Evolutionary conservation across 2,888 invertebrate genomes (phyloP).

Genomic region (Eupithecia pulchellata): DNA sequence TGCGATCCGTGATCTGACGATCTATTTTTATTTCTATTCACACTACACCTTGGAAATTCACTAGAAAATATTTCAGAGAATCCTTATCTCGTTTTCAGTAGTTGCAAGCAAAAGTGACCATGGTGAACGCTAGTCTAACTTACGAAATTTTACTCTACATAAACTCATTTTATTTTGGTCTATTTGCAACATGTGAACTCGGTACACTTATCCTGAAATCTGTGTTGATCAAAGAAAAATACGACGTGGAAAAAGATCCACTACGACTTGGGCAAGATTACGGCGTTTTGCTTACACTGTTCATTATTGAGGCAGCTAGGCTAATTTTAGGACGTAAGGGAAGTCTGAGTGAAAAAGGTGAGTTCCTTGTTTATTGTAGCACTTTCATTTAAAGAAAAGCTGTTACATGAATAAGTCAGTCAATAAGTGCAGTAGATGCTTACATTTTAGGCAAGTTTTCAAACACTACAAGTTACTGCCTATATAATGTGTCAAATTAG

Average conservation of each 20-base stretch:
- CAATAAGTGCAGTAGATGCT: not conserved
- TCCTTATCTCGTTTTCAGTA: not conserved
- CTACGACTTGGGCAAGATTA: conserved; percentile 91
- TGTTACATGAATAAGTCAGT: not conserved
- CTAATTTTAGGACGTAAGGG: conserved; percentile 94
- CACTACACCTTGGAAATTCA: not conserved
- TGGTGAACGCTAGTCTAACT: conserved; percentile 91
- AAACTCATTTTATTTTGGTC: conserved; percentile 95
- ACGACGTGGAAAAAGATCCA: conserved; percentile 89
- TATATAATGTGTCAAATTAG: not conserved
- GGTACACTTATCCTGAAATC: conserved; percentile 92
- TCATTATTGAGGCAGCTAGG: conserved; percentile 91
- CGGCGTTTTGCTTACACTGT: conserved; percentile 90
- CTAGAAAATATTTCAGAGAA: not conserved
- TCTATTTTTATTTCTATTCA: not conserved
- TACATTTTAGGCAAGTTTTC: not conserved
- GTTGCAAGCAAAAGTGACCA: conserved; percentile 46
- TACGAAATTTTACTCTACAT: conserved; percentile 94
- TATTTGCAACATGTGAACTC: conserved; percentile 93
- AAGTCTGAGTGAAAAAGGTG: conserved; percentile 92
- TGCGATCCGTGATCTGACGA: not conserved
- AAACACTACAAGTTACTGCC: too few relatives aligned
- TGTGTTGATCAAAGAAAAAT: conserved; percentile 83
- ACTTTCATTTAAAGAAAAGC: not conserved
- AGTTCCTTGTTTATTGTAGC: conserved; percentile 13